Evolutionary conservation across 2,888 invertebrate genomes (phyloP).

Genomic region (Tiliacea citrago): DNA sequence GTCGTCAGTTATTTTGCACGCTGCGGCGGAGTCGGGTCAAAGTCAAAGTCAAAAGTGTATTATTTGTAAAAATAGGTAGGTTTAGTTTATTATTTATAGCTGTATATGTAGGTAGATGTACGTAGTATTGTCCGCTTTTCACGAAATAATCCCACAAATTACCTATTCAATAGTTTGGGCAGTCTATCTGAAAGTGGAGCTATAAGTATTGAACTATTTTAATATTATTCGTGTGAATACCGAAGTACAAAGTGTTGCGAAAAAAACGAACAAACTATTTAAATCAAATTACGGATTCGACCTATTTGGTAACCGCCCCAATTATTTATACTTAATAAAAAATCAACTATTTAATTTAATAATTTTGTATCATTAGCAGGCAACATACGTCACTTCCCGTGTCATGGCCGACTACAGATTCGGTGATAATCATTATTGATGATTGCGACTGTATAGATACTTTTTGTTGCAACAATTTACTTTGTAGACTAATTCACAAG

Average conservation of each 20-base stretch:
- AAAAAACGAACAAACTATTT: conserved; percentile 19
- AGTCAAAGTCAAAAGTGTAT: too few relatives aligned
- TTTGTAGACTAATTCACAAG: conserved; percentile 64
- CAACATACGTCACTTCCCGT: conserved; percentile 77
- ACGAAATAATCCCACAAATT: background rate
- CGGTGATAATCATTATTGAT: conserved; percentile 89
- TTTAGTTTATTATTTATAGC: background rate
- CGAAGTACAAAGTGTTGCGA: background rate
- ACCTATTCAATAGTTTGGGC: background rate
- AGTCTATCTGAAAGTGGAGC: background rate
- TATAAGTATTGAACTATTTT: background rate
- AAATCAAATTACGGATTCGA: conserved; percentile 44
- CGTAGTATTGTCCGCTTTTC: background rate
- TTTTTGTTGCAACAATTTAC: conserved; percentile 79
- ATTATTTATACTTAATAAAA: conserved; percentile 48
- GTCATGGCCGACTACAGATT: conserved; percentile 79
- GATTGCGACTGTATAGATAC: conserved; percentile 84
- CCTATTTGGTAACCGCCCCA: conserved; percentile 52
- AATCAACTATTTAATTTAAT: conserved; percentile 56
- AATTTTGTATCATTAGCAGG: conserved; percentile 67
- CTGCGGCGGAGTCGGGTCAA: background rate
- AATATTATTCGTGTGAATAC: background rate
- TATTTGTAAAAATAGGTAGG: background rate
- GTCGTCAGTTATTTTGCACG: background rate
- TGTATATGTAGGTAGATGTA: background rate